Percentiles rank a stretch among this genome's conserved stretches.
phyloP scores from a whole-genome alignment of 2,797 vertebrate species.

The Syncerus caffer region DNA sequence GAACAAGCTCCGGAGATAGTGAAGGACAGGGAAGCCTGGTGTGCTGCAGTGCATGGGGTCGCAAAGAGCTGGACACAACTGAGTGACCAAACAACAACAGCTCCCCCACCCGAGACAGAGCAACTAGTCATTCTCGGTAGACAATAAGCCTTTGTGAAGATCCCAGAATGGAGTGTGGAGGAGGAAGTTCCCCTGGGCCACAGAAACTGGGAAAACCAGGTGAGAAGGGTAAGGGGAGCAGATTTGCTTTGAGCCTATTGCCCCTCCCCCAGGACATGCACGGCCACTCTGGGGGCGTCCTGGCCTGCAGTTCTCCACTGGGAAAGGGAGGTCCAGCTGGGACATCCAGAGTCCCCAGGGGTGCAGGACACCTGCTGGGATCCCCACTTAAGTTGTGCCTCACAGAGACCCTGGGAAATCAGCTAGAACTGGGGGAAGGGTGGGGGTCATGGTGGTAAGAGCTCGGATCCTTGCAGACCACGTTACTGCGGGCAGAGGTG shows the following conservation, averaged over 20 bases:
- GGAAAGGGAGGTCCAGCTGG: neutral
- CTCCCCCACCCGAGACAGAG: fast-evolving
- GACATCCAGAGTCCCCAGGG: neutral
- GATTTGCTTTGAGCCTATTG: fast-evolving
- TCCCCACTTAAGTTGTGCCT: no score
- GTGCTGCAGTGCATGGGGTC: neutral
- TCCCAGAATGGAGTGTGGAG: neutral
- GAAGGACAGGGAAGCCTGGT: neutral
- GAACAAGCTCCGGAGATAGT: neutral
- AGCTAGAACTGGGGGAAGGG: no score
- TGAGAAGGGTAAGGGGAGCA: neutral
- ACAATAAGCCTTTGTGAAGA: neutral
- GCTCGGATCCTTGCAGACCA: fast-evolving
- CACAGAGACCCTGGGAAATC: neutral
- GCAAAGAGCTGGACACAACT: neutral
- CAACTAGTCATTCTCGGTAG: neutral
- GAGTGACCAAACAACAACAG: neutral
- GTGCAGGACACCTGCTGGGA: neutral
- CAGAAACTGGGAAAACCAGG: neutral
- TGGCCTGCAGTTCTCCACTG: neutral
- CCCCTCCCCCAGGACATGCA: neutral
- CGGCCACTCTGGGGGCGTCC: fast-evolving
- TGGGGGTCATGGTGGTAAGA: fast-evolving
- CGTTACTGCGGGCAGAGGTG: fast-evolving
- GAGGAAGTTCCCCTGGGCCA: neutral